Evolutionary conservation across 2,888 invertebrate genomes (phyloP).

Genomic region (Caenorhabditis sinica): DNA sequence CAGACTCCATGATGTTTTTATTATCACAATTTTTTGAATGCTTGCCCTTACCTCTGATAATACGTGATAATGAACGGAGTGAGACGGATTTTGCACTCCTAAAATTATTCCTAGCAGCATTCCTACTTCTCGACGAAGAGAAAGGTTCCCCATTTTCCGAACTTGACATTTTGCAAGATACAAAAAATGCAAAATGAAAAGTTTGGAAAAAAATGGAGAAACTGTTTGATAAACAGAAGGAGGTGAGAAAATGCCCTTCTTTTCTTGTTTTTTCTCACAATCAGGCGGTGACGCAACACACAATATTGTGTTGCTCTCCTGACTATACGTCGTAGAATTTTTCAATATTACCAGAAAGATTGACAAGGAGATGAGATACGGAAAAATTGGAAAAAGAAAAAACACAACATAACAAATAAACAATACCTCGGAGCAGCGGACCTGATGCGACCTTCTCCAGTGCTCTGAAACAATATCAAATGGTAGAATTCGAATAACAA

Average conservation of each 20-base stretch:
- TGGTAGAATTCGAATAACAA: too few relatives aligned
- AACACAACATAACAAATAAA: conserved; percentile 4
- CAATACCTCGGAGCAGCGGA: conserved; percentile 68
- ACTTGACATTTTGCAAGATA: too few relatives aligned
- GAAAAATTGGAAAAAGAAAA: not conserved
- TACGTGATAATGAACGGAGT: conserved; percentile 47
- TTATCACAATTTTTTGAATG: conserved; percentile 30
- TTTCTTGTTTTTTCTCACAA: conserved; percentile 36
- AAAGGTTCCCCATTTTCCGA: not conserved
- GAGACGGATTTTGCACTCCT: conserved; percentile 31
- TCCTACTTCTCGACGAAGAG: conserved; percentile 6
- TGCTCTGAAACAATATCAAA: conserved; percentile 67
- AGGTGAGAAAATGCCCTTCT: conserved; percentile 24
- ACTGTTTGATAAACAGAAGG: conserved; percentile 22
- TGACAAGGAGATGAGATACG: conserved; percentile 17
- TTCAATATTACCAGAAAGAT: conserved; percentile 39
- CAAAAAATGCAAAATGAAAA: not conserved
- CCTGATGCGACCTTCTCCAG: conserved; percentile 71
- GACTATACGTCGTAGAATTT: conserved; percentile 36
- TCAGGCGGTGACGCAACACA: conserved; percentile 45
- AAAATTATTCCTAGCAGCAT: conserved; percentile 6
- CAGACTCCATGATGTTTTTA: conserved; percentile 35
- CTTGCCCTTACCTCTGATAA: conserved; percentile 50
- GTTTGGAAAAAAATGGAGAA: not conserved
- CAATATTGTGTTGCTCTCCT: conserved; percentile 34